Evolutionary conservation across 2,113 vertebrate species (phyloP), one percentile per base, ranked within the genome.

Genomic region (Hepsetus odoe): DNA sequence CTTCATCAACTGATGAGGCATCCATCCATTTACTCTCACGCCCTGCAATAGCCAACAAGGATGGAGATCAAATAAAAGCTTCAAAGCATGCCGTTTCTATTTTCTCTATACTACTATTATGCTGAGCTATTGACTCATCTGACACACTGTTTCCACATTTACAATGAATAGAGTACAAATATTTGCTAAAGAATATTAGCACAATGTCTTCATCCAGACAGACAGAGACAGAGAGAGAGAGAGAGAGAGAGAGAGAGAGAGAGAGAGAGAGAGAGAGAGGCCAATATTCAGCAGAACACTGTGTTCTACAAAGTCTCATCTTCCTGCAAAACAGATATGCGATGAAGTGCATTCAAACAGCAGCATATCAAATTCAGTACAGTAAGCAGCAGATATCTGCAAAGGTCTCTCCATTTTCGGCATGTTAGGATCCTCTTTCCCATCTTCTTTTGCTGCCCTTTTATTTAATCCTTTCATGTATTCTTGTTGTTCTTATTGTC

Each of bases 321-420:
- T 70, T 77, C 58, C 58, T 30, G 10, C 71, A 64, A 77, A 33
- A 26, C 73, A 82, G 74, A 83, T 82, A 79, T 61, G 14, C 16
- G 51, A 33, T 44, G 51, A 53, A 71, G 62, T 33, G 42, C 32
- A 68, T 62, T 64, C 22, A 24, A 83, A 82, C 76, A 53, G 70
- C 82, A 72, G 69, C 72, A 5, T 72, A 88, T 91, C 87, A 82
- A 22, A 89, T 92, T 90, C 82, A 80, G 67, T 13, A 12, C n/a
- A 8, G 3, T 87, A 87, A 89, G 86, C 87, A 79, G 61, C 6
- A 58, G 8, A 28, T 55, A 38, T 20, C 14, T 0, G 26, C 28
- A 72, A 83, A 89, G 84, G 40, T 62, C 55, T 40, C 49, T 46
- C 38, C 24, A 49, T 75, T 80, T 5, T 77, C n/a, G 56, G 77